phyloP scores from a whole-genome alignment of 2,888 invertebrate genomes.

The Drosophila nr. perissopoda region DNA sequence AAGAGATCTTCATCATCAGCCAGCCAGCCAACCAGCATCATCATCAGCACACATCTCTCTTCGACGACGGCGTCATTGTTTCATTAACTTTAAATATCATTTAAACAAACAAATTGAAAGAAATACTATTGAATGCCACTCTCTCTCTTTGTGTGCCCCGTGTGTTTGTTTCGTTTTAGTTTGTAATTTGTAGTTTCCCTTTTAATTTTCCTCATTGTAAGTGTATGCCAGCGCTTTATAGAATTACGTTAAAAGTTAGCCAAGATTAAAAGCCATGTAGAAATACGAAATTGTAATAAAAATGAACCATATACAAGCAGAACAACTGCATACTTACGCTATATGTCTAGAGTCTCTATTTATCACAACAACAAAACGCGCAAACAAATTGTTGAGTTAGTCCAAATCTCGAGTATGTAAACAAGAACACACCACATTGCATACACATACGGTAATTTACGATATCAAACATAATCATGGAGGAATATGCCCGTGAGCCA shows the following conservation, averaged over 20 bases:
- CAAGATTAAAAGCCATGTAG: constrained; percentile 54
- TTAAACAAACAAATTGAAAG: constrained; percentile 42
- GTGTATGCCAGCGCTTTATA: constrained; percentile 38
- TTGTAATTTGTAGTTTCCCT: constrained; percentile 39
- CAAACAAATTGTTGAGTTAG: constrained; percentile 25
- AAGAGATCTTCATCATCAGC: constrained; percentile 18
- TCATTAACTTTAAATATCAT: constrained; percentile 57
- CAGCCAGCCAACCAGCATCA: constrained; percentile 8
- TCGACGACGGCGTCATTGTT: constrained; percentile 39
- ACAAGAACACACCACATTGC: constrained; percentile 2
- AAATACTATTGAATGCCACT: constrained; percentile 29
- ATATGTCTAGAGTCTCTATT: constrained; percentile 6
- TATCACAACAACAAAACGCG: neutral
- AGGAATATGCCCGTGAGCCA: constrained; percentile 98
- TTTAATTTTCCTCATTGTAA: constrained; percentile 12
- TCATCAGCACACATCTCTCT: constrained; percentile 2
- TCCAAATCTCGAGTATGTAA: constrained; percentile 35
- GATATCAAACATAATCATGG: constrained; percentile 87
- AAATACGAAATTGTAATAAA: constrained; percentile 60
- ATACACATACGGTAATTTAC: constrained; percentile 11
- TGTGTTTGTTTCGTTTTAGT: constrained; percentile 62
- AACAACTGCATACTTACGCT: constrained; percentile 6
- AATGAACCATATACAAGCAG: constrained; percentile 13
- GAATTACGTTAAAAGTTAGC: constrained; percentile 45
- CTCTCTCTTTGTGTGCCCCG: constrained; percentile 29